These are phyloP conservation scores for Pseudochromis fuscus DNA, from an alignment of 2,797 vertebrate genomes.

Conservation along the genomic window DNA sequence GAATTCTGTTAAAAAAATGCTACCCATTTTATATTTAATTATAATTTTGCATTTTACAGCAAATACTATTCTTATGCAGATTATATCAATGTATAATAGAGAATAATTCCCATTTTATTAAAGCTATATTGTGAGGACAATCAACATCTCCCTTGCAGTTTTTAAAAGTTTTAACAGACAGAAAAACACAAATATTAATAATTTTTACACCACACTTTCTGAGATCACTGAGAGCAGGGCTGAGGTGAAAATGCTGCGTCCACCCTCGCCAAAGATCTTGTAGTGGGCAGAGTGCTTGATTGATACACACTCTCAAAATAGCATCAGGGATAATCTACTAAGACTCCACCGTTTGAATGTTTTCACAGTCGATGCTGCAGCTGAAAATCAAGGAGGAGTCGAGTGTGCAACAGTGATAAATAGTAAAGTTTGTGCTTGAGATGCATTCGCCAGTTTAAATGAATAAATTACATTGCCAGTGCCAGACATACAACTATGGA, in stretches of 20 bases:
- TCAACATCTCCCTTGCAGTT: background rate
- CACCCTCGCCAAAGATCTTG: too few species aligned
- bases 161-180: too few species aligned
- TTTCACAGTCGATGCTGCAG: constrained; percentile 21
- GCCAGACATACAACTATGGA: constrained; percentile 74
- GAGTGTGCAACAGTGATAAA: constrained; percentile 44
- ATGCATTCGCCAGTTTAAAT: constrained; percentile 58
- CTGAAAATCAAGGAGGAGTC: constrained; percentile 27
- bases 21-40: background rate
- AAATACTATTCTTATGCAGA: background rate
- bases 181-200: too few species aligned
- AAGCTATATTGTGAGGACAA: too few species aligned
- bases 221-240: too few species aligned
- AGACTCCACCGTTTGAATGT: constrained; percentile 2
- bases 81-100: background rate
- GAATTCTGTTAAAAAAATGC: too few species aligned
- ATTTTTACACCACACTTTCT: too few species aligned
- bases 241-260: too few species aligned
- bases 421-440: constrained; percentile 24
- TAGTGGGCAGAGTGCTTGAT: too few species aligned
- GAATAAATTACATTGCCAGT: constrained; percentile 53
- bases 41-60: too few species aligned
- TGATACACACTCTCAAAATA: constrained; percentile 14
- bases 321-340: background rate
- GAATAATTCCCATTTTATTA: too few species aligned